Base-by-base conservation (phyloP, 2,797 vertebrate species). In the Macropus fuliginosus region DNA sequence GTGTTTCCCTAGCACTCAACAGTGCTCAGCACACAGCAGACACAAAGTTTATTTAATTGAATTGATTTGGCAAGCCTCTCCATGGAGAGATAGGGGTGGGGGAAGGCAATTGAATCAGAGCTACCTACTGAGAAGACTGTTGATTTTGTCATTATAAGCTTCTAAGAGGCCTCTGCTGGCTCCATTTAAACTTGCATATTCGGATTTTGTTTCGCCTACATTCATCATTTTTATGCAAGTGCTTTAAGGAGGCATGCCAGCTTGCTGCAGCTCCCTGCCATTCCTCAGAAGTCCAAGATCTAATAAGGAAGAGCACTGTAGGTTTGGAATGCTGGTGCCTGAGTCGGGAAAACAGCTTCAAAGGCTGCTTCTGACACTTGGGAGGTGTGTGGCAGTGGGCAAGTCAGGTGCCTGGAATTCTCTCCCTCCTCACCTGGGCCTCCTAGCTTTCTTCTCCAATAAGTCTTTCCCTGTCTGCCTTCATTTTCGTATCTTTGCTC, bases 21-120 rank as follows among this genome's bases (percentile, higher is more conserved):
- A 81, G 40, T 1, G 9, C 74, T 81, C 74, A 11, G 40, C 74
- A 81, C 74, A 46, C 40, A 27, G 21, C 74, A 81, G 74, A 81
- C 66, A 74, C 66, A n/a, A 66, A 92, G 74, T 97, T 3, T 3
- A 96, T n/a, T 3, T 34, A 40, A 54, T 11, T 34, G 55, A 97
- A 55, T 3, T 91, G 40, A 2, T 24, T 21, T 0, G 59, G 90
- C 34, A 89, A 3, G 81, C 55, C 54, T 96, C 96, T 95, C 87
- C 92, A 55, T 46, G 74, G 40, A 81, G 40, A 81, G 74, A 5
- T 27, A 81, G 74, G 21, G 21, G 8, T 46, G 21, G 66, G 40
- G 14, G 74, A 81, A 81, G 74, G 74, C 74, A 81, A 46, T 46
- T 46, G 21, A 21, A 81, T 81, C n/a, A 81, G 21, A 81, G 40